Evolutionary conservation across 2,888 invertebrate species (phyloP).

Genomic region (Nemurella pictetii): DNA sequence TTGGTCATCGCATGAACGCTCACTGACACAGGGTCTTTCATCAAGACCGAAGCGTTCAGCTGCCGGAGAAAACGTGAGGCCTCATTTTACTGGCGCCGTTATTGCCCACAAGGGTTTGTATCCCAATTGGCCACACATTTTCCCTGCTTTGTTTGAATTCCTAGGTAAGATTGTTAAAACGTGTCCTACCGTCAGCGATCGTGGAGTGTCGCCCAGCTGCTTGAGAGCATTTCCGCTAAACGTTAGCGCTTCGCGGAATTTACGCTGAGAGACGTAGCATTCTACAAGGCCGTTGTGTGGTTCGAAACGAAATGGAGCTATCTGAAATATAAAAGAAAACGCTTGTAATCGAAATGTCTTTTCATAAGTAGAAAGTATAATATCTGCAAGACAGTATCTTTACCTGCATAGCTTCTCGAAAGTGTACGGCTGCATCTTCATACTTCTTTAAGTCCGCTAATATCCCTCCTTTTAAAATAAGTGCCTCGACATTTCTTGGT

Average conservation of each 20-base stretch:
- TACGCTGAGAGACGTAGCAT: constrained; percentile 68
- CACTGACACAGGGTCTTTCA: constrained; percentile 65
- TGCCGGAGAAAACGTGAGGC: constrained; percentile 50
- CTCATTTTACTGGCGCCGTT: too few relatives aligned
- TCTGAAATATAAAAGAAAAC: background rate
- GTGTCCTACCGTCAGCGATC: constrained; percentile 69
- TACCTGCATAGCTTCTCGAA: constrained; percentile 63
- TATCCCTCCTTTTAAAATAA: constrained; percentile 72
- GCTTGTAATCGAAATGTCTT: constrained; percentile 46
- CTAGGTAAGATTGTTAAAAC: background rate
- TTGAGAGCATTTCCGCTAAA: constrained; percentile 73
- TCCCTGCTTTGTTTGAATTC: background rate
- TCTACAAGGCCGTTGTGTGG: constrained; percentile 78
- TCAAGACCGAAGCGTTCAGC: constrained; percentile 74
- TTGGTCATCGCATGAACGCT: constrained; percentile 49
- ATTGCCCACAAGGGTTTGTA: too few relatives aligned
- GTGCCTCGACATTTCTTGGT: constrained; percentile 70
- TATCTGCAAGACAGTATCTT: constrained; percentile 42
- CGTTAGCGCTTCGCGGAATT: constrained; percentile 71
- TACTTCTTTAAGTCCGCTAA: constrained; percentile 67
- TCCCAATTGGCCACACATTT: background rate
- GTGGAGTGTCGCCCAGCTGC: constrained; percentile 70
- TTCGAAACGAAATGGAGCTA: constrained; percentile 69
- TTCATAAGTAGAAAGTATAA: constrained; percentile 6
- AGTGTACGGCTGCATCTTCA: constrained; percentile 66